Conservation (phyloP, 2,113 vertebrate species). For the Bolborhynchus lineola region DNA sequence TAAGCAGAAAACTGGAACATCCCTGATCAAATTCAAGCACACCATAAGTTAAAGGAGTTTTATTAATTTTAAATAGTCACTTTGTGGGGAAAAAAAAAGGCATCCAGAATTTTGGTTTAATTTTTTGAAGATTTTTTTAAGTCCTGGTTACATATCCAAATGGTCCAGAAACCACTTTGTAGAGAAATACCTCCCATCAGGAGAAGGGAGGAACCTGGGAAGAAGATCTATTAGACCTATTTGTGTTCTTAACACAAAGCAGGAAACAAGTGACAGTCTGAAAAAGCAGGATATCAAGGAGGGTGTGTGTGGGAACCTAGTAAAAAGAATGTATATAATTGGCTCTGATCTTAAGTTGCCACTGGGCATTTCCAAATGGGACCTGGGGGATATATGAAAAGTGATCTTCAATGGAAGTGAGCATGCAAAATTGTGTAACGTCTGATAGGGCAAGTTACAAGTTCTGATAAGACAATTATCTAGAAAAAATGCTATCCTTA, state of each 20-base stretch:
- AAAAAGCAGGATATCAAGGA: background rate
- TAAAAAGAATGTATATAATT: background rate
- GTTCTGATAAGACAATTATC: background rate
- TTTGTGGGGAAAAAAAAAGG: background rate
- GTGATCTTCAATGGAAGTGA: background rate
- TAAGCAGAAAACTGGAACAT: slow-evolving; percentile 32
- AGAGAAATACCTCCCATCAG: background rate
- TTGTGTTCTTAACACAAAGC: background rate
- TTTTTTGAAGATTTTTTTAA: background rate
- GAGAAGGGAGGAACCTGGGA: background rate
- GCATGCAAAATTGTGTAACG: background rate
- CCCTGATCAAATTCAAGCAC: background rate
- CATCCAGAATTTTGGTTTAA: background rate
- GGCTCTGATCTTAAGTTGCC: background rate
- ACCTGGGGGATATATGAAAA: background rate
- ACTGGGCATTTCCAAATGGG: background rate
- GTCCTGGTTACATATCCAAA: background rate
- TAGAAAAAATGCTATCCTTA: background rate
- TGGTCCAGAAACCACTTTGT: background rate
- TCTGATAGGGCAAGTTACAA: background rate
- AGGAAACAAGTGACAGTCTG: background rate
- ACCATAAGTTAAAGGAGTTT: background rate
- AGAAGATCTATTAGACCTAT: background rate
- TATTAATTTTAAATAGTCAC: background rate
- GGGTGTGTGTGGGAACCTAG: rapidly evolving